These are phyloP conservation scores for Urocolius indicus DNA, from an alignment of 2,113 vertebrate genomes.

Conservation along the genomic window DNA sequence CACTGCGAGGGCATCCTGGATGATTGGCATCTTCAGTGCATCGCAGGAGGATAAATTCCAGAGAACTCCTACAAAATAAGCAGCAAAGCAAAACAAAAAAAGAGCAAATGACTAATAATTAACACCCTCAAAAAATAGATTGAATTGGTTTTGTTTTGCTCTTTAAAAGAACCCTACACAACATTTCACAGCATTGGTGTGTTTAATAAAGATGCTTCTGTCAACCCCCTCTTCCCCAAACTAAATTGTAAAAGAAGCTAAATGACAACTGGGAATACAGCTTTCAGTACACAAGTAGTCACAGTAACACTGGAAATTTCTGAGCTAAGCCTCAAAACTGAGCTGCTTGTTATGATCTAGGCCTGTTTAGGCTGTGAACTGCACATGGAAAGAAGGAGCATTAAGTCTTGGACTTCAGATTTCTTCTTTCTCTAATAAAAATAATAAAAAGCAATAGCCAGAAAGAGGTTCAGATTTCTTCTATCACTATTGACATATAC, in stretches of 20 bases:
- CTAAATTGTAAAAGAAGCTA: neutral
- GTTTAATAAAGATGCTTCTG: neutral
- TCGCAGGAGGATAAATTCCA: conserved; percentile 99
- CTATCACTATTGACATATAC: neutral
- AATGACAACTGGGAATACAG: neutral
- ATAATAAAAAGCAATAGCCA: neutral
- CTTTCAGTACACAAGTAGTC: neutral
- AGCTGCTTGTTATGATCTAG: neutral
- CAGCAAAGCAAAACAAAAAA: too few relatives aligned
- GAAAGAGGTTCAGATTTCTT: neutral
- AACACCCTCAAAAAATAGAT: neutral
- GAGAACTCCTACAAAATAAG: conserved; percentile 85
- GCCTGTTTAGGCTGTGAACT: neutral
- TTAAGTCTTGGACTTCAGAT: neutral
- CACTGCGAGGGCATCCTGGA: conserved; percentile 96
- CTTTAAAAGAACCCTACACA: rapidly evolving
- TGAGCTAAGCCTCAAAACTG: neutral
- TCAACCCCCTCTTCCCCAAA: neutral
- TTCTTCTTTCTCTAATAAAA: neutral
- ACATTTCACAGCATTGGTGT: neutral
- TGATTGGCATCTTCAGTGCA: conserved; percentile 99
- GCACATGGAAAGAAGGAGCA: neutral
- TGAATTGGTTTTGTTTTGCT: neutral
- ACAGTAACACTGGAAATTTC: neutral
- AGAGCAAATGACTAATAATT: neutral